Base-by-base conservation (phyloP, 2,797 vertebrate genomes). In the Takifugu rubripes region DNA sequence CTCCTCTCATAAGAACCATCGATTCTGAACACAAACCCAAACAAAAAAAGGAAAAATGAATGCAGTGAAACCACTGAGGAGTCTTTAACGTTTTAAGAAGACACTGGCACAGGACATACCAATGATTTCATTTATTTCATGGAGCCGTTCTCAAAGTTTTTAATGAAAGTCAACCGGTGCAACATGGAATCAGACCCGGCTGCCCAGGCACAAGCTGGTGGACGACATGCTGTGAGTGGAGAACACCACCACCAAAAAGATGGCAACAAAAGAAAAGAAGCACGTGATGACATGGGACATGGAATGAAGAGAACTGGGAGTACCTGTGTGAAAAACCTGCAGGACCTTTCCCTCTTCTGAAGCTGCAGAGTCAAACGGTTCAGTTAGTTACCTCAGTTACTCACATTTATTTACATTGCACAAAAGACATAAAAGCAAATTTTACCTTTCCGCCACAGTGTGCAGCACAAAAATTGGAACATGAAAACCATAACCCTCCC, bases 281-380 rank as follows among this genome's bases (percentile, higher is more conserved):
- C 48, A 44, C 26, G 17, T 25, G 51, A 59, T 61, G 3, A 52
- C 53, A 75, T 56, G 59, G 62, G 63, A 61, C 63, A 68, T 81
- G 49, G 68, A 78, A 84, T 85, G 72, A 74, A 79, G 61, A 42
- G 69, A 63, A 72, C 66, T 70, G 63, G 75, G 59, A 92, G 88
- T 97, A 98, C 95, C 95, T 97, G 95, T 87, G 96, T 93, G 91
- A 97, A 98, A 88, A 94, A 93, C 92, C 95, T 94, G 94, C 95
- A 98, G 89, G 94, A 97, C 79, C 94, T 93, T 87, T 98, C 95
- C 87, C 95, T 95, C 94, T 97, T 98, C 94, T 98, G 95, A 92
- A 98, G 95, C 95, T 98, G 94, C 86, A 87, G 87, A 92, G 93
- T 91, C 84, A 94, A 92, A 94, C 90, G 94, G 61, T 80, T 75